Evolutionary conservation across 1,140 invertebrate species (phyloP), one percentile per base, ranked within the genome.

Genomic region (Panulirus ornatus): DNA sequence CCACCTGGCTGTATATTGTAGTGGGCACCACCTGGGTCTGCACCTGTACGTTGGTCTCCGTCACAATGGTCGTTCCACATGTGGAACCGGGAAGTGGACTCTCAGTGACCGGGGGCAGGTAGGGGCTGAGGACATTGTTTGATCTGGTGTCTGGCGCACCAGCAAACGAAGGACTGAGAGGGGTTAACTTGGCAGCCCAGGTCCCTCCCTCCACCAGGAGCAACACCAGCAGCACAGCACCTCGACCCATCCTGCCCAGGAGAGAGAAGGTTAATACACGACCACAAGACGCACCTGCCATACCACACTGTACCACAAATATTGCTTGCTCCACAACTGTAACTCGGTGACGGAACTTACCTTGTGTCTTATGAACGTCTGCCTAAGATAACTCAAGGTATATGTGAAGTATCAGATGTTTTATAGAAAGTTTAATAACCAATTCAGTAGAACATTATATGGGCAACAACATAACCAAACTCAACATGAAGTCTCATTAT

Each of bases 1-100:
- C 91, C n/a, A 82, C 76, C 16, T 89, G 51, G 14, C 81, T 86
- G 51, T 63, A 90, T 34, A 92, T 73, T 40, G 91, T 92, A 27
- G 88, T 86, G 14, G 91, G 91, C 2, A 90, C 87, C 16, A 40
- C 71, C 38, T 79, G 30, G 38, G 85, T 58, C 51, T 79, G 73
- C 0, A 87, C 30, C 75, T 87, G 73, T n/a, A 40, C 34, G 36
- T 34, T 78, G 30, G 75, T 87, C 58, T 87, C 73, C 14, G 85
- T 87, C 1, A 87, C 14, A 2, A 87, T 76, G 51, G 75, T 78
- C 1, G 85, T 87, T 27, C 47, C 73, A 79, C 85, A 87, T 6
- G 85, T 78, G 27, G 22, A 38, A 16, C 44, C 84, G 19, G 51
- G 16, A 19, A 30, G 27, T 58, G 85, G 75, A 8, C 63, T 38